Evolutionary conservation across 2,113 vertebrate species (phyloP), one percentile per base, ranked within the genome.

Genomic region (Lathamus discolor): DNA sequence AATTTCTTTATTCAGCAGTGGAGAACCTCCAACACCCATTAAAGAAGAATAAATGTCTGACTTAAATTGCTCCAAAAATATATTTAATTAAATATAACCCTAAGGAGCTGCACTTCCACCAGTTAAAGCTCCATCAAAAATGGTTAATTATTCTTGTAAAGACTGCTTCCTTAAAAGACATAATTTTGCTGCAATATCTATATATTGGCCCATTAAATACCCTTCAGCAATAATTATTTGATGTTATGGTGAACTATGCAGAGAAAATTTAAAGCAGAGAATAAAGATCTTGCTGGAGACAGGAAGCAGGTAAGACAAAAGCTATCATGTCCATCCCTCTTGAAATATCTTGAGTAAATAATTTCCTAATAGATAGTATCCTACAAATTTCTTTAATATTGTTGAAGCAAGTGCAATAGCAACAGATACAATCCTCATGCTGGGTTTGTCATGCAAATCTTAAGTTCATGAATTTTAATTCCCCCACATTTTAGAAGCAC

Each of bases 1-100:
- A 63, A 83, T 85, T 54, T 83, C 48, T 94, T 95, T 96, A 85
- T 94, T 95, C 84, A 91, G 83, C 82, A 48, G 62, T 81, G 90
- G 62, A 94, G 89, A 95, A 90, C 57, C 57, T 73, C 33, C 51
- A 92, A 25, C 2, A 7, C 24, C 51, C 62, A 82, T 84, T 90
- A 90, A 18, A 86, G 72, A 95, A 89, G 35, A 82, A 85, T 44
- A 93, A 96, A 91, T 78, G 27, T 70, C 66, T 95, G 83, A 83
- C 44, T 78, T 83, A 72, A 92, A 95, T 74, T 52, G 41, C 49
- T 92, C 49, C n/a, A 79, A 86, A 92, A 90, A 94, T 83, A 57
- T 86, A 35, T 33, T 92, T 85, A 76, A 68, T 94, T 84, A 96
- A 95, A 93, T 90, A 77, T n/a, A 76, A 88, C 54, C 11, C 41